Conservation (phyloP, 2,797 vertebrate species). For the Varecia variegata region DNA sequence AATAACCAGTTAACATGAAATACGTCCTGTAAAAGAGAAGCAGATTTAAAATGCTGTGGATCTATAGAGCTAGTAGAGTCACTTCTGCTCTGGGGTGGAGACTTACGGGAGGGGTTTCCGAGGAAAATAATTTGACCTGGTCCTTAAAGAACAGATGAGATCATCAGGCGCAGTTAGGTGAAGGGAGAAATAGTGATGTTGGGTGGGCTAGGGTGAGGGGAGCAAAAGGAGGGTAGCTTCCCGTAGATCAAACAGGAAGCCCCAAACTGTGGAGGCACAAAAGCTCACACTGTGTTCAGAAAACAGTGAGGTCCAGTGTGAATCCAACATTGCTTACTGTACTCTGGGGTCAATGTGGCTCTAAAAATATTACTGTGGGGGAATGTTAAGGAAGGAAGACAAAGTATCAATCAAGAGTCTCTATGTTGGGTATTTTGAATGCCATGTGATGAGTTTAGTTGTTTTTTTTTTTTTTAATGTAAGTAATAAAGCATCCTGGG, state of each 20-base stretch:
- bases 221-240: background rate
- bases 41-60: background rate
- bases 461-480: background rate
- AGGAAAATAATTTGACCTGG: background rate
- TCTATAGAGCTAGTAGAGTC: background rate
- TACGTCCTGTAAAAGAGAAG: background rate
- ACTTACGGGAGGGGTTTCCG: background rate
- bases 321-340: background rate
- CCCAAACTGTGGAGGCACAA: background rate
- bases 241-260: background rate
- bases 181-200: background rate
- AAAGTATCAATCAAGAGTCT: background rate
- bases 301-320: background rate
- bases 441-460: background rate
- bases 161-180: background rate
- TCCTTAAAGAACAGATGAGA: background rate
- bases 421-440: background rate
- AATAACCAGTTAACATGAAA: background rate
- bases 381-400: background rate
- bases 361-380: background rate
- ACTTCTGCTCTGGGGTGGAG: background rate
- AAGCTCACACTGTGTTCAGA: background rate
- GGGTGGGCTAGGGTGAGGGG: no score
- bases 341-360: background rate
- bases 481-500: background rate